Base-by-base conservation (phyloP, 2,113 vertebrate genomes). In the Rhabdomys dilectus region DNA sequence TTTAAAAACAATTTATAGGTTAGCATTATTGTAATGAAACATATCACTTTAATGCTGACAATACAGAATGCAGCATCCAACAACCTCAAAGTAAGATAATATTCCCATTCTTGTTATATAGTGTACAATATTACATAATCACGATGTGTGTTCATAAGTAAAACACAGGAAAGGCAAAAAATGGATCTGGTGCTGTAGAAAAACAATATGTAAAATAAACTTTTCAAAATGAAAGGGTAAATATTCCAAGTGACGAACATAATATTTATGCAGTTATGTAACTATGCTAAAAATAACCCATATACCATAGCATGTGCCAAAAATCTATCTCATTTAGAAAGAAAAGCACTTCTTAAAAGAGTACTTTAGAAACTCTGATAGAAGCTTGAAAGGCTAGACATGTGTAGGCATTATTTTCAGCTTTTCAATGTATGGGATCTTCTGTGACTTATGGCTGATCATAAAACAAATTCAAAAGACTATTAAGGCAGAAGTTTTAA, bases 381-480 rank as follows among this genome's bases (percentile, higher is more conserved):
- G 78, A 96, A 72, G 73, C 93, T 45, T 95, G 81, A 86, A 92
- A 56, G 34, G 48, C 81, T 68, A 86, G 60, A 45, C 56, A 51
- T 48, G 13, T 85, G 53, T 7, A 7, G 42, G 62, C 39, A 84
- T 7, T 80, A 17, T 81, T 68, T 96, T 78, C 51, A 17, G 1
- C 15, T 68, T 58, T 90, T 70, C 87, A 75, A 21, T 78, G 22
- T 48, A 85, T 0, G 16, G 48, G n/a, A 60, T 78, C 92, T 91
- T 91, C 82, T 87, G 16, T 56, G 82, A 36, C 34, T 75, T 73
- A 88, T 75, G 81, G 78, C 2, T 82, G 75, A 89, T 81, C 58
- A 78, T 91, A 48, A 94, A 95, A 93, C 95, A 94, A 34, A 92
- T 95, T 60, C 21, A 90, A 90, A 51, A 78, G 39, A 53, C 24